A percentile compares a stretch with the other conserved stretches of the same genome.
phyloP scores from a whole-genome alignment of 2,113 vertebrate species.

The Nerophis lumbriciformis region DNA sequence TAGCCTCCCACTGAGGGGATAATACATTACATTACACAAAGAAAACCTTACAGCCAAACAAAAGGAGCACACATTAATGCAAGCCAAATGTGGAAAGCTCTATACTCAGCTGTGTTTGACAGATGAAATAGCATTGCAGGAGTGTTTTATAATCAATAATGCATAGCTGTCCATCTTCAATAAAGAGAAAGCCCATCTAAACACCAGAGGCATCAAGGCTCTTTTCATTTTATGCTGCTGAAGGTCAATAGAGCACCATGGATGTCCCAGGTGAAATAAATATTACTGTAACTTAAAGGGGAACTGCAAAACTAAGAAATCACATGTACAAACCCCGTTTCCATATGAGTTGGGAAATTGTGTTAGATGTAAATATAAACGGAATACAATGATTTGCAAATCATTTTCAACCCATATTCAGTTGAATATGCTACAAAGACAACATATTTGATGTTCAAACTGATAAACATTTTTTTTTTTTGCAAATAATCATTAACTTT shows the following conservation, averaged over 20 bases:
- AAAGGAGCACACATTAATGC: constrained; percentile 12
- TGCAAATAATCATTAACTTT: too few relatives aligned
- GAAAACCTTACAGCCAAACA: constrained; percentile 20
- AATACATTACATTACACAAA: constrained; percentile 14
- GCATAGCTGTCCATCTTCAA: constrained; percentile 66
- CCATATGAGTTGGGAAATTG: too few relatives aligned
- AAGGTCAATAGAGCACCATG: constrained; percentile 60
- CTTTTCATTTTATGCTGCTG: constrained; percentile 65
- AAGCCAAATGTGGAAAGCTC: constrained; percentile 24
- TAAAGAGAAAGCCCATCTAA: constrained; percentile 61
- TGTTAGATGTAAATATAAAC: too few relatives aligned
- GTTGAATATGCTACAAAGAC: too few relatives aligned
- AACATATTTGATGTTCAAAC: too few relatives aligned
- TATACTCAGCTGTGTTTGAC: constrained; percentile 38
- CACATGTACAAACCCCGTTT: too few relatives aligned
- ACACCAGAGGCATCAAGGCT: constrained; percentile 63
- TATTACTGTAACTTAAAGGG: too few relatives aligned
- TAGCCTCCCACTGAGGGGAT: constrained; percentile 29
- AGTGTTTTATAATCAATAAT: constrained; percentile 73
- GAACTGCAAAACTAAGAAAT: too few relatives aligned
- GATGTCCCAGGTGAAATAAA: constrained; percentile 21
- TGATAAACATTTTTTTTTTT: too few relatives aligned
- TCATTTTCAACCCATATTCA: too few relatives aligned
- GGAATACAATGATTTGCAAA: too few relatives aligned
- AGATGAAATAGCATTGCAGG: constrained; percentile 64